Base-by-base conservation (phyloP, 2,797 vertebrate species). In the Acipenser transmontanus region DNA sequence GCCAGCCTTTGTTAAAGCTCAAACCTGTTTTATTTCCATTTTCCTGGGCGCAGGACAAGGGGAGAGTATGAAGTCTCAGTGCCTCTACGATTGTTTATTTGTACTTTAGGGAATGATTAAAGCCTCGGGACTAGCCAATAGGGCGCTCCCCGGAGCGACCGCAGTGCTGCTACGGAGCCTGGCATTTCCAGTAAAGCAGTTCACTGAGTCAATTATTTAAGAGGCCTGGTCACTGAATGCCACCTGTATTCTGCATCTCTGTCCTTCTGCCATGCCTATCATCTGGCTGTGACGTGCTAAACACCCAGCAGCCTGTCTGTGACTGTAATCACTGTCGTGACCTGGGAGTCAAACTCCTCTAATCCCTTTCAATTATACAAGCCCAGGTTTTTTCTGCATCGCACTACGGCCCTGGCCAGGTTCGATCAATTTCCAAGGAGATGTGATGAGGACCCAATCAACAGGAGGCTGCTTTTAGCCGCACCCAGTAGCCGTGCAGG, bases 151-250 rank as follows among this genome's bases (percentile, higher is more conserved):
- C 50, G 71, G 80, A 71, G 84, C 77, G 67, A 74, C 75, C 80
- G 84, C 82, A 86, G 84, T 85, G 77, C 72, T 71, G 84, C 82
- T 80, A 78, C 74, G 49, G 69, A 75, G 67, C 71, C 70, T 93
- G 92, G 86, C 90, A 92, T 93, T 92, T 93, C 81, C 82, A 82
- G 81, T 77, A 71, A 62, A 72, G 77, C 74, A 73, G 74, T 69
- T 87, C 81, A 81, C 83, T 76, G 86, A 34, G 34, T 80, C 87
- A 84, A 82, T 82, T 85, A 90, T 86, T 85, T 83, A 82, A 81
- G 84, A 80, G 78, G 73, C 80, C 77, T 79, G 79, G 77, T 80
- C 81, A 88, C 81, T 88, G 92, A 93, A 91, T 91, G 88, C 85
- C 89, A 91, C 77, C 84, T 77, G 72, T 81, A 74, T 75, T 70